Conservation (phyloP, 1,140 invertebrate genomes). For the Eriocheir sinensis region DNA sequence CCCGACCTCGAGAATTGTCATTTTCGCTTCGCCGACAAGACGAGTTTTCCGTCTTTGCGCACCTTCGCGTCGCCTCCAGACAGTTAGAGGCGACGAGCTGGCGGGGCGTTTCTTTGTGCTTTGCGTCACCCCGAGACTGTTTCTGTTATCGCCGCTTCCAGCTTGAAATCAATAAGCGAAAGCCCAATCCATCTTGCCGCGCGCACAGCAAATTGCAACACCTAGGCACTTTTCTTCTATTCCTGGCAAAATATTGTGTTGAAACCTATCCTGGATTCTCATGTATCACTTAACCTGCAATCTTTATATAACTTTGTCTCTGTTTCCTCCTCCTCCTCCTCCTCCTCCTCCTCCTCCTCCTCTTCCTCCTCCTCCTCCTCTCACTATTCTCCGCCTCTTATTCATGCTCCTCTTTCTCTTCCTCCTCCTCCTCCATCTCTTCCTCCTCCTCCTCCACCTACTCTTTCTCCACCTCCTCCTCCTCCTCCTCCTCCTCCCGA, state of each 20-base stretch:
- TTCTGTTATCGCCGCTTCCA: not conserved
- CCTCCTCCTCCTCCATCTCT: not conserved
- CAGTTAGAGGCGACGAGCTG: not conserved
- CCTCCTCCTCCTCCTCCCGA: not conserved
- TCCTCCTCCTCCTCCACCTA: not conserved
- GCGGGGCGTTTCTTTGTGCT: not conserved
- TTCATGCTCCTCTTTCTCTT: not conserved
- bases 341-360: not conserved
- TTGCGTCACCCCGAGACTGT: not conserved
- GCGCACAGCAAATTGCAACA: not conserved
- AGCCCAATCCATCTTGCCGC: not conserved
- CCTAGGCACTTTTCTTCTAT: not conserved
- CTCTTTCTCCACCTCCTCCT: not conserved
- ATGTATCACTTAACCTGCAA: no score
- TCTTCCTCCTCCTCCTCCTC: constrained; percentile 16
- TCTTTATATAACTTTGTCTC: no score
- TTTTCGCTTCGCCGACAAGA: no score
- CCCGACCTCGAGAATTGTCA: no score
- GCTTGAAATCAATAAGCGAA: constrained; percentile 6
- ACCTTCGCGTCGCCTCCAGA: no score
- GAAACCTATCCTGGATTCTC: no score
- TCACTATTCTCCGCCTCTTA: not conserved
- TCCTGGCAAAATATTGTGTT: no score
- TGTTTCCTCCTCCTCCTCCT: not conserved
- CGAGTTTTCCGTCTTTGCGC: no score